phyloP scores from a whole-genome alignment of 1,140 invertebrate genomes.

The Nymphalis io region DNA sequence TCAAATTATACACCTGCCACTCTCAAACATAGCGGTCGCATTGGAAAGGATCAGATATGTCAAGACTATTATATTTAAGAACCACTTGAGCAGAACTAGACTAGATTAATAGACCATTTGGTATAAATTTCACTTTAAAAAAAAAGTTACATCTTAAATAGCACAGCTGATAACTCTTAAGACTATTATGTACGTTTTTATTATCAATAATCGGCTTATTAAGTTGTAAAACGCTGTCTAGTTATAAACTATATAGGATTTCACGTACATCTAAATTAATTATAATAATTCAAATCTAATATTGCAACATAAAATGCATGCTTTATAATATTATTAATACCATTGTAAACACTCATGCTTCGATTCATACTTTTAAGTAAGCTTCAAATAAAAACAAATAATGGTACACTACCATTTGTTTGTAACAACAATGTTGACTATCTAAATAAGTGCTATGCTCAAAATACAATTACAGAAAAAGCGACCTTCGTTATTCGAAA shows the following conservation, averaged over 20 bases:
- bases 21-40: neutral
- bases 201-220: slow-evolving; percentile 15
- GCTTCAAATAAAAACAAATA: slow-evolving; percentile 21
- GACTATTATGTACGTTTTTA: slow-evolving; percentile 31
- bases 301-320: slow-evolving; percentile 34
- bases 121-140: slow-evolving; percentile 47
- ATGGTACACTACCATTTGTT: slow-evolving; percentile 33
- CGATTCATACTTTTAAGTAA: slow-evolving; percentile 23
- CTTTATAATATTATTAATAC: slow-evolving; percentile 27
- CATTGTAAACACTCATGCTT: slow-evolving; percentile 19
- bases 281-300: slow-evolving; percentile 14
- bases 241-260: slow-evolving; percentile 18
- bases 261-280: neutral
- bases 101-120: slow-evolving; percentile 61
- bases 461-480: slow-evolving; percentile 13
- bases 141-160: slow-evolving; percentile 24
- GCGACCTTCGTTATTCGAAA: neutral
- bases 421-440: slow-evolving; percentile 9
- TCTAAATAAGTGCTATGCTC: slow-evolving; percentile 13
- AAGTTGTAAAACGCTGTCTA: slow-evolving; percentile 25
- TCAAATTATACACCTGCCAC: neutral
- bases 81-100: slow-evolving; percentile 50
- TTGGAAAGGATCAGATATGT: slow-evolving; percentile 21
- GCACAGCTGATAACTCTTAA: slow-evolving; percentile 23
- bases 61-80: slow-evolving; percentile 27